These are phyloP conservation scores for Leucopternis melanops DNA, from an alignment of 2,113 vertebrate genomes.

Conservation along the genomic window DNA sequence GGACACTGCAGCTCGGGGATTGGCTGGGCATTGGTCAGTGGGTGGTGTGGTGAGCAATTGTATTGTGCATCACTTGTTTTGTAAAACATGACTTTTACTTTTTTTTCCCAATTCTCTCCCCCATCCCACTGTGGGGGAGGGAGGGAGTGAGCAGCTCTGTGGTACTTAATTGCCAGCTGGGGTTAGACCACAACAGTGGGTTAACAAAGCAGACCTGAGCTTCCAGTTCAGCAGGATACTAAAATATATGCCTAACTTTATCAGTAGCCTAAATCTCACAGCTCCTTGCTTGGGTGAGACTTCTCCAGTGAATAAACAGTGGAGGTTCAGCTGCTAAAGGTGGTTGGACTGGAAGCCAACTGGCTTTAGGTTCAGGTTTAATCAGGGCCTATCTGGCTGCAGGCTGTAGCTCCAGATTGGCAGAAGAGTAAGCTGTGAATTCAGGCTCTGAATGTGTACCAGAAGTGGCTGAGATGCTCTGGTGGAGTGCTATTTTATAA, in stretches of 20 bases:
- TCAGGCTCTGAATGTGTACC: neutral
- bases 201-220: neutral
- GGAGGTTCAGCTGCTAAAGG: neutral
- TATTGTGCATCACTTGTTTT: too few relatives aligned
- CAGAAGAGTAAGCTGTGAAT: neutral
- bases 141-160: too few relatives aligned
- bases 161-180: too few relatives aligned
- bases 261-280: neutral
- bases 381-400: neutral
- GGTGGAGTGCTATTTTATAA: neutral
- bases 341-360: neutral
- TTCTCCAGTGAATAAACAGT: neutral
- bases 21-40: too few relatives aligned
- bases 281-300: neutral
- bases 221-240: neutral
- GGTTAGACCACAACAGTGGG: too few relatives aligned
- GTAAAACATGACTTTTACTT: too few relatives aligned
- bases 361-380: neutral
- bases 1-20: too few relatives aligned
- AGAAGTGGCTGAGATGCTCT: neutral
- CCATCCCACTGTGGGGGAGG: too few relatives aligned
- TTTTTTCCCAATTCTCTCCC: too few relatives aligned
- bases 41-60: too few relatives aligned
- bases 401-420: neutral
- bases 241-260: neutral